These are phyloP conservation scores for Trichacis sp. DNA, from an alignment of 2,888 invertebrate species.

Conservation along the genomic window DNA sequence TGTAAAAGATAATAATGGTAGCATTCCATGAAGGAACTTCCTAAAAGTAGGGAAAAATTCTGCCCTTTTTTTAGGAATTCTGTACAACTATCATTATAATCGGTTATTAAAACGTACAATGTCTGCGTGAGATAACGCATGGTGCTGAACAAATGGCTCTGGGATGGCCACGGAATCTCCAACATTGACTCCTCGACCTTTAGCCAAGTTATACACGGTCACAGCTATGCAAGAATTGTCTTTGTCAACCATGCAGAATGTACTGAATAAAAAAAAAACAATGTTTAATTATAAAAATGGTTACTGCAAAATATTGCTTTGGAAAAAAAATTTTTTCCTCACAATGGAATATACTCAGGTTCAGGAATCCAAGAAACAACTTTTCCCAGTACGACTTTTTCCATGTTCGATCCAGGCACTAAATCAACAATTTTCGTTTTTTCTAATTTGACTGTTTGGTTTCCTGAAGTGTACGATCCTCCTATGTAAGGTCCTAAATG, in stretches of 20 bases:
- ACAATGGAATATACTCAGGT: slow-evolving; percentile 84
- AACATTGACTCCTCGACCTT: slow-evolving; percentile 84
- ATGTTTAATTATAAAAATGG: slow-evolving; percentile 59
- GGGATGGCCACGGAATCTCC: slow-evolving; percentile 88
- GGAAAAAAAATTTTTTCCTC: too few relatives aligned
- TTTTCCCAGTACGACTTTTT: slow-evolving; percentile 80
- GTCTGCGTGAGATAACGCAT: slow-evolving; percentile 72
- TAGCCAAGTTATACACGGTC: slow-evolving; percentile 86
- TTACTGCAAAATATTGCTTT: too few relatives aligned
- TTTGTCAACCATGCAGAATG: slow-evolving; percentile 78
- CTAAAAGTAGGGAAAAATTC: too few relatives aligned
- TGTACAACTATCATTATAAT: too few relatives aligned
- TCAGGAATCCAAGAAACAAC: slow-evolving; percentile 85
- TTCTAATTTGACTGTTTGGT: slow-evolving; percentile 71
- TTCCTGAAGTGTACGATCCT: slow-evolving; percentile 72
- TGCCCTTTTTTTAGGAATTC: too few relatives aligned
- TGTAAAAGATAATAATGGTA: too few relatives aligned
- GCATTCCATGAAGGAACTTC: too few relatives aligned
- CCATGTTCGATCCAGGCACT: slow-evolving; percentile 75
- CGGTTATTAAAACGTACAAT: slow-evolving; percentile 72
- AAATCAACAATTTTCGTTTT: slow-evolving; percentile 72
- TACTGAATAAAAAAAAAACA: not conserved
- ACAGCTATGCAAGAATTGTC: slow-evolving; percentile 79
- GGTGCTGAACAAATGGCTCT: slow-evolving; percentile 77
- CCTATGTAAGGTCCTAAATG: slow-evolving; percentile 79